Percentiles rank a stretch among this genome's conserved stretches.
phyloP scores from a whole-genome alignment of 1,140 invertebrate species.

The Melipona quadrifasciata region DNA sequence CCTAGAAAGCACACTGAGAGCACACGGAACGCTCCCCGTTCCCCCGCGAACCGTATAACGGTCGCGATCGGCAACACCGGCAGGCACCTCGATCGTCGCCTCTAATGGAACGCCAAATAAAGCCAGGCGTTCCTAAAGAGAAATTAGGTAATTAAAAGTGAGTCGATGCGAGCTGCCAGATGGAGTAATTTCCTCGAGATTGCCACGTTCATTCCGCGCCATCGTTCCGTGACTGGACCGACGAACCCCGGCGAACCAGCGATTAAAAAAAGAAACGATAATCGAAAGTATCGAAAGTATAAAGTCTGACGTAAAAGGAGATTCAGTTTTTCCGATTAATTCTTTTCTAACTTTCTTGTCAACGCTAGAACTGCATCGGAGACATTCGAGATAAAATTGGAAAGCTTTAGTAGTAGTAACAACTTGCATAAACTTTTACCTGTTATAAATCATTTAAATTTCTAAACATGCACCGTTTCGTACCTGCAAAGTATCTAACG shows the following conservation, averaged over 20 bases:
- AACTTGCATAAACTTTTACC: too few species aligned
- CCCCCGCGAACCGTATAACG: constrained; percentile 59
- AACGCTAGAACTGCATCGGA: too few species aligned
- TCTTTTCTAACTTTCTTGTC: too few species aligned
- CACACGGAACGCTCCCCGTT: constrained; percentile 49
- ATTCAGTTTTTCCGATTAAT: too few species aligned
- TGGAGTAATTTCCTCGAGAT: neutral
- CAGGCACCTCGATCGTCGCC: constrained; percentile 1
- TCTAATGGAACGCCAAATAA: constrained; percentile 63
- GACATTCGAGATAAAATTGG: too few species aligned
- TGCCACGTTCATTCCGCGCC: constrained; percentile 4
- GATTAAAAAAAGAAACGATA: neutral
- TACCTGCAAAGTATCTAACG: too few species aligned
- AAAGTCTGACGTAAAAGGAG: too few species aligned
- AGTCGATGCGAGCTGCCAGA: neutral
- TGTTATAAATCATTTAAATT: too few species aligned
- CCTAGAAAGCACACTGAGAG: constrained; percentile 58
- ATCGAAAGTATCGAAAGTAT: neutral
- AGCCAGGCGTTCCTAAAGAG: constrained; percentile 47
- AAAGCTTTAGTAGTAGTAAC: too few species aligned
- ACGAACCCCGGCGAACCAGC: neutral
- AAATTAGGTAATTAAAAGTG: constrained; percentile 47
- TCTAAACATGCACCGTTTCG: too few species aligned
- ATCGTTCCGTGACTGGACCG: neutral
- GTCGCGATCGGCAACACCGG: constrained; percentile 41